Base-by-base conservation (phyloP, 2,113 vertebrate species). In the Caranx melampygus region DNA sequence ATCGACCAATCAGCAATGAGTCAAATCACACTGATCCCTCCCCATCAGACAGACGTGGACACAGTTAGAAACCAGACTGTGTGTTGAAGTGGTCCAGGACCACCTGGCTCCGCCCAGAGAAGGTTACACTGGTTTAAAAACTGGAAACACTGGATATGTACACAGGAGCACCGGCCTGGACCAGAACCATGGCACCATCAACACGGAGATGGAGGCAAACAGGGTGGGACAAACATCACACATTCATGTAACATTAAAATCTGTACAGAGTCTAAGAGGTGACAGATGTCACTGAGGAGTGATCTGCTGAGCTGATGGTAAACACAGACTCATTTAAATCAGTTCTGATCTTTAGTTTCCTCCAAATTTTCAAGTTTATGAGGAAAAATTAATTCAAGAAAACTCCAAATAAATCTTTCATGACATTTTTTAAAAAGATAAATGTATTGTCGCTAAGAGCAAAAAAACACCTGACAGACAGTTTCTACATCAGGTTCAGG, bases 1-100 rank as follows among this genome's bases (percentile, higher is more conserved):
- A 67, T 59, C 62, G 4, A 66, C 75, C 83, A 70, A 79, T 79
- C 78, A 64, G 16, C 37, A 4, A 73, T 35, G 54, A 52, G 55
- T 44, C 6, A 60, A 26, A 59, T 2, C 57, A 37, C 34, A 33
- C 6, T 0, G 37, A 55, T 34, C 68, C 1, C 26, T 7, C 62
- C 26, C 6, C 47, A 0, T 60, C 47, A 74, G 40, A 68, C 61
- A 33, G 65, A 42, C 3, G 45, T 15, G 44, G 31, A 64, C 49
- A 9, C 49, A 51, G 49, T n/a, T 51, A 4, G 63, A 54, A 63
- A 42, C 31, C 1, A 14, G 62, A 42, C 26, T 21, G 11, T 47
- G 61, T 7, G 31, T n/a, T 55, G 0, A 47, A 33, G 33, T 6
- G 21, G 54, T 58, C 31, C 62, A 67, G 62, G 37, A 37, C 37